These are phyloP conservation scores for Axinella damicornis DNA, from an alignment of 37 sponge, comb jelly and placozoan species.

Conservation along the genomic window DNA sequence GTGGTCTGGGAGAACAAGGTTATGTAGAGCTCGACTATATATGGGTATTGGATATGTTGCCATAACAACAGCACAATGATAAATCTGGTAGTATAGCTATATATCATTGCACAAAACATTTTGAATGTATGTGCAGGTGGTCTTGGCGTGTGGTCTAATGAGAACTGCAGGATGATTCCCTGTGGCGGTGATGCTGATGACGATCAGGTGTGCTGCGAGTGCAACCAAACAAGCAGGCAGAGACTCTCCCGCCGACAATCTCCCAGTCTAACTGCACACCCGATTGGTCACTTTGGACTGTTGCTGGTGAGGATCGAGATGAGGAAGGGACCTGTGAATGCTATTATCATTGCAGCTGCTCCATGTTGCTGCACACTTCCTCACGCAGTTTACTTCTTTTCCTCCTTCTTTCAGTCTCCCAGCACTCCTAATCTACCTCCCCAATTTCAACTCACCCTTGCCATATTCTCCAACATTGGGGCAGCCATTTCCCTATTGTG, in stretches of 20 bases:
- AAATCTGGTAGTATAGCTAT: not conserved
- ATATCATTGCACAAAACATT: not conserved
- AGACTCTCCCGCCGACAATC: no score
- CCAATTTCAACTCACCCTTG: not conserved
- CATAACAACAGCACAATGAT: no score
- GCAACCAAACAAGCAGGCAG: not conserved
- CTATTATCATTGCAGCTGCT: no score
- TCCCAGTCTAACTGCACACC: no score
- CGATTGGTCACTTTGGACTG: conserved; percentile 5
- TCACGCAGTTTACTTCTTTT: no score
- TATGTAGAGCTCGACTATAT: no score
- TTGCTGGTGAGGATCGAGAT: not conserved
- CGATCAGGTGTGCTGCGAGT: conserved; percentile 1
- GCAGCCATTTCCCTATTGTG: conserved; percentile 28
- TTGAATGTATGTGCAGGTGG: conserved; percentile 4
- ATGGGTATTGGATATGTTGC: no score
- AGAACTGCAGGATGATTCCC: not conserved
- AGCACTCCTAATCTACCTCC: no score
- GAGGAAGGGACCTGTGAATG: no score
- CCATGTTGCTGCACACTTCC: no score
- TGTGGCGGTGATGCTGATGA: not conserved
- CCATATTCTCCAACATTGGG: conserved; percentile 58
- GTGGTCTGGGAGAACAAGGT: no score
- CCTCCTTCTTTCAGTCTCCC: no score
- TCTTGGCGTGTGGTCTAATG: not conserved